Evolutionary conservation across 1,140 invertebrate species (phyloP).

Genomic region (Aplysia californica): DNA sequence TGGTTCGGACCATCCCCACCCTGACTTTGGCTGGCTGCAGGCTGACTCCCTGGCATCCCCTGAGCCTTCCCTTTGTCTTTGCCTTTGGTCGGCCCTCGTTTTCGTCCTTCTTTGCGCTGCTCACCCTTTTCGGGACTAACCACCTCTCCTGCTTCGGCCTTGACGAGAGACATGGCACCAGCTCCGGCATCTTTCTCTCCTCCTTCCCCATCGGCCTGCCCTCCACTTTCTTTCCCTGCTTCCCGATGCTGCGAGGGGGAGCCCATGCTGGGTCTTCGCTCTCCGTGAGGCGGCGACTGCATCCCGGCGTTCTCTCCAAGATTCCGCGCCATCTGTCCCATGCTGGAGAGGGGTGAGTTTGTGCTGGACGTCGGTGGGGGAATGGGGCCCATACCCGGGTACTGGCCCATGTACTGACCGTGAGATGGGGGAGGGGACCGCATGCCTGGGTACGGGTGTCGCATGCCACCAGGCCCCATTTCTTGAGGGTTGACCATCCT

Average conservation of each 20-base stretch:
- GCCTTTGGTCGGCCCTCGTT: neutral
- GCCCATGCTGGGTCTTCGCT: neutral
- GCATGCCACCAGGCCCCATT: neutral
- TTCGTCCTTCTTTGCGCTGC: neutral
- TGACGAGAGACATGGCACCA: too few species aligned
- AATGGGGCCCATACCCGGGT: neutral
- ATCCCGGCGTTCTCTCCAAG: neutral
- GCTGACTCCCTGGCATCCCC: too few species aligned
- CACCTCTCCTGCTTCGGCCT: too few species aligned
- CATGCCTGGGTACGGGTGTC: slow-evolving; percentile 12
- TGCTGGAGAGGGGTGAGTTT: slow-evolving; percentile 18
- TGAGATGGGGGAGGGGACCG: neutral
- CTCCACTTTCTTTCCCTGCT: too few species aligned
- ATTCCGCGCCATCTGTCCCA: slow-evolving; percentile 29
- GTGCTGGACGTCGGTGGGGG: neutral
- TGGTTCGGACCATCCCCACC: too few species aligned
- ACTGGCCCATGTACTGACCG: slow-evolving; percentile 3
- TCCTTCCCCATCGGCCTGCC: too few species aligned
- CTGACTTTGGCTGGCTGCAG: too few species aligned
- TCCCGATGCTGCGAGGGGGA: neutral
- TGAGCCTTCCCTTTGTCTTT: too few species aligned
- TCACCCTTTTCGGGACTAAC: neutral
- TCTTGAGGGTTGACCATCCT: neutral
- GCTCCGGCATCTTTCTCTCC: too few species aligned
- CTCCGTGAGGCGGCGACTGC: slow-evolving; percentile 4